phyloP scores from a whole-genome alignment of 1,140 invertebrate genomes.

The Anadara kagoshimensis region DNA sequence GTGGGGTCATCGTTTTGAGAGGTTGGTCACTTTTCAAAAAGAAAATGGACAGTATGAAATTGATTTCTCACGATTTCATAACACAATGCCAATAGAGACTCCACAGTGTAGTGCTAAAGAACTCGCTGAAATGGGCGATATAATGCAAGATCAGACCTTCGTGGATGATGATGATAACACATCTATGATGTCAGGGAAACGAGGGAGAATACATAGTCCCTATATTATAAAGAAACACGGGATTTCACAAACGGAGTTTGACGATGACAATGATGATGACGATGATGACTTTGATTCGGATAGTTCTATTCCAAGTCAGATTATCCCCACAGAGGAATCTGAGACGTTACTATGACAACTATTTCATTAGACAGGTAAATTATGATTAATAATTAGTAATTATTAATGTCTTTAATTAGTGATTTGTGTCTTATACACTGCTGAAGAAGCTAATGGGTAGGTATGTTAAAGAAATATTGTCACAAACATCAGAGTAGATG shows the following conservation, averaged over 20 bases:
- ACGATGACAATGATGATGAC: constrained; percentile 42
- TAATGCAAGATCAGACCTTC: constrained; percentile 46
- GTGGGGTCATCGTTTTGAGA: constrained; percentile 76
- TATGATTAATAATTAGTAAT: background rate
- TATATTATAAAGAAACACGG: constrained; percentile 68
- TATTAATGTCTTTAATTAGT: too few relatives aligned
- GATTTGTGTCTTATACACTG: too few relatives aligned
- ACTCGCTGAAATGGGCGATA: constrained; percentile 65
- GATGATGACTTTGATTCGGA: constrained; percentile 53
- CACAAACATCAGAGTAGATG: too few relatives aligned
- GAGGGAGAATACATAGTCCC: constrained; percentile 55
- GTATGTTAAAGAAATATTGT: too few relatives aligned
- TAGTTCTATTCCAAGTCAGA: constrained; percentile 59
- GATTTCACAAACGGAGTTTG: constrained; percentile 65
- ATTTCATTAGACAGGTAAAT: background rate
- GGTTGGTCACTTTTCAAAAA: constrained; percentile 91
- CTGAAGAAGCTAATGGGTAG: too few relatives aligned
- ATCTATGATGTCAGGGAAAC: constrained; percentile 53
- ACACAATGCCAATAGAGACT: constrained; percentile 91
- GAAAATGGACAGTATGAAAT: constrained; percentile 94
- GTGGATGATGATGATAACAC: constrained; percentile 63
- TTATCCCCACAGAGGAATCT: constrained; percentile 55
- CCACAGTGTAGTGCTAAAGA: constrained; percentile 91
- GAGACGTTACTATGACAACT: constrained; percentile 66
- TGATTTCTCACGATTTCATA: constrained; percentile 95